phyloP scores from a whole-genome alignment of 2,797 vertebrate genomes.

The Spizella passerina region DNA sequence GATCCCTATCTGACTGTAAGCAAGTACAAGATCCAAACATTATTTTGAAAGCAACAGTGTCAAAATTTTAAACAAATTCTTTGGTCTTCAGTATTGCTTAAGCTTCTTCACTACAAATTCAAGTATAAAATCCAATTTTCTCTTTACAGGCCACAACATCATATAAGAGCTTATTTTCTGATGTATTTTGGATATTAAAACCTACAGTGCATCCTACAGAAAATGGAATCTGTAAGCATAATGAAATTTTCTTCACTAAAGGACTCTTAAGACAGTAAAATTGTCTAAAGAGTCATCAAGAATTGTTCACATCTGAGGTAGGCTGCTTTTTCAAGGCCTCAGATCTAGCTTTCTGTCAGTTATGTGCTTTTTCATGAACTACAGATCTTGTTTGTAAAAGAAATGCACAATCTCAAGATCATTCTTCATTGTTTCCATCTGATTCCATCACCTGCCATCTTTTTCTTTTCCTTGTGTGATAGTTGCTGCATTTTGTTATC shows the following conservation, averaged over 20 bases:
- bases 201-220: background rate
- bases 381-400: background rate
- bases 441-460: background rate
- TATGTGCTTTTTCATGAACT: background rate
- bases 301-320: background rate
- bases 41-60: background rate
- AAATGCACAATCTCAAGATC: background rate
- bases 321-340: background rate
- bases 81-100: background rate
- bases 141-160: background rate
- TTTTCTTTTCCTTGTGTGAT: background rate
- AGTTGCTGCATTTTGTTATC: background rate
- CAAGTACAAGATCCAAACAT: background rate
- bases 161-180: background rate
- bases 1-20: background rate
- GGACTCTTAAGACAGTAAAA: background rate
- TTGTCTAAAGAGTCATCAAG: background rate
- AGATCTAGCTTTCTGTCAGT: background rate
- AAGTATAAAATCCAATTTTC: background rate
- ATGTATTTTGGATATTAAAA: background rate
- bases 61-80: background rate
- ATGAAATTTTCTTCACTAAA: background rate
- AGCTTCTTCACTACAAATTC: background rate
- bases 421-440: background rate
- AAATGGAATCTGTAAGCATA: background rate